Evolutionary conservation across 2,797 vertebrate genomes (phyloP).

Genomic region (Poeciliopsis turneri): DNA sequence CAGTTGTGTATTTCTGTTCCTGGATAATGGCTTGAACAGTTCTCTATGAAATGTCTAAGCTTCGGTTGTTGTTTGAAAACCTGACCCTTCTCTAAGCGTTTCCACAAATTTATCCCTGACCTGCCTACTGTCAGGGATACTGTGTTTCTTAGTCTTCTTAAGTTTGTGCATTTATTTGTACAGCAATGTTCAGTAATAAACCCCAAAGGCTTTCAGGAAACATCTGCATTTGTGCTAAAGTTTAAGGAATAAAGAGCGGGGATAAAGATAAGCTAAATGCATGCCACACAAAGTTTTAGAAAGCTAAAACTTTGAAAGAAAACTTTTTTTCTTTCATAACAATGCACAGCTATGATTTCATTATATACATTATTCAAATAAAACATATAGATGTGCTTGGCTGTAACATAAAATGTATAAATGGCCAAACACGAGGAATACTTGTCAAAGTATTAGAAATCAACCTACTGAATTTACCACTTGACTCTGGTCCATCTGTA

Average conservation of each 20-base stretch:
- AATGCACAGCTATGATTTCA: background rate
- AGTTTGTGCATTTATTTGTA: background rate
- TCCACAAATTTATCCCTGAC: background rate
- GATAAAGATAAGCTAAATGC: background rate
- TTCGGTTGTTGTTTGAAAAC: background rate
- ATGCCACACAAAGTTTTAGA: background rate
- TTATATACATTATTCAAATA: background rate
- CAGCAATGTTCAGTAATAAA: background rate
- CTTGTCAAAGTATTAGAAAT: background rate
- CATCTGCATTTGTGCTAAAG: background rate
- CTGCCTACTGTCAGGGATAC: too few relatives aligned
- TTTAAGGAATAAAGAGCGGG: background rate
- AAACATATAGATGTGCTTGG: background rate
- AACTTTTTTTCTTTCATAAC: background rate
- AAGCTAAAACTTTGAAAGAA: background rate
- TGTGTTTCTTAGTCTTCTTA: background rate
- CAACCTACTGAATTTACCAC: background rate
- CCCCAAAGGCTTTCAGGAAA: background rate
- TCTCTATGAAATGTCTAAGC: background rate
- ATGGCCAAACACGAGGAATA: background rate
- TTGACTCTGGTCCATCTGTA: background rate
- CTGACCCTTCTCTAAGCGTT: background rate
- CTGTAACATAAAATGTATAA: background rate
- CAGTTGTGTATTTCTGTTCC: background rate
- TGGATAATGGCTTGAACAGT: background rate